Conservation (phyloP, 2,797 vertebrate genomes). For the Gymnothorax javanicus region DNA sequence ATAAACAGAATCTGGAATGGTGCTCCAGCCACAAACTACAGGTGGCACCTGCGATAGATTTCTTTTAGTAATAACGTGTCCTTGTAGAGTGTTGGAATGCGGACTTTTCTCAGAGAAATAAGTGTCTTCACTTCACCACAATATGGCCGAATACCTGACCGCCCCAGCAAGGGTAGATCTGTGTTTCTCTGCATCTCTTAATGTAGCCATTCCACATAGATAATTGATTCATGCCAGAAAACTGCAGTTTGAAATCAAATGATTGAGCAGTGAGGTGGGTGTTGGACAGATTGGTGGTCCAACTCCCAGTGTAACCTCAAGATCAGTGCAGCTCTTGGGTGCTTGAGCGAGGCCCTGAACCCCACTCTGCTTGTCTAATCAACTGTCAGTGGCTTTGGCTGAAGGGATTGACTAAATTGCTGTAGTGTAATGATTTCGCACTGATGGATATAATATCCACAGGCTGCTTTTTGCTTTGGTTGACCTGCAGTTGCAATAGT, state of each 20-base stretch:
- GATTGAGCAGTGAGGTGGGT: too few species aligned
- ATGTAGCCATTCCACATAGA: background rate
- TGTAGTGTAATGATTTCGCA: background rate
- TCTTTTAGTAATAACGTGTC: background rate
- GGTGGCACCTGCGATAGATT: background rate
- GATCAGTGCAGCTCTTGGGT: too few species aligned
- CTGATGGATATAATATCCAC: background rate
- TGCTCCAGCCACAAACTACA: background rate
- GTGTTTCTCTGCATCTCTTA: background rate
- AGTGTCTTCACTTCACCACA: background rate
- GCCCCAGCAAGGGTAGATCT: background rate
- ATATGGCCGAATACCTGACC: background rate
- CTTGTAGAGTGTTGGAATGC: background rate
- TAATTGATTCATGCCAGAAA: background rate
- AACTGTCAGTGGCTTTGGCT: too few species aligned
- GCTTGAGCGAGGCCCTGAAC: too few species aligned
- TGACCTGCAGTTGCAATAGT: background rate
- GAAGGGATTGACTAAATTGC: too few species aligned
- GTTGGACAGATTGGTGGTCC: too few species aligned
- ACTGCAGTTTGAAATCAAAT: background rate
- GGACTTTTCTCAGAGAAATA: background rate
- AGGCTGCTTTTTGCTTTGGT: background rate
- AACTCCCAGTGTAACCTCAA: too few species aligned
- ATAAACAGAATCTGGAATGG: background rate
- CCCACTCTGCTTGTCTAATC: too few species aligned